Evolutionary conservation across 2,797 vertebrate genomes (phyloP), one percentile per base, ranked within the genome.

Genomic region (Sphaeramia orbicularis): DNA sequence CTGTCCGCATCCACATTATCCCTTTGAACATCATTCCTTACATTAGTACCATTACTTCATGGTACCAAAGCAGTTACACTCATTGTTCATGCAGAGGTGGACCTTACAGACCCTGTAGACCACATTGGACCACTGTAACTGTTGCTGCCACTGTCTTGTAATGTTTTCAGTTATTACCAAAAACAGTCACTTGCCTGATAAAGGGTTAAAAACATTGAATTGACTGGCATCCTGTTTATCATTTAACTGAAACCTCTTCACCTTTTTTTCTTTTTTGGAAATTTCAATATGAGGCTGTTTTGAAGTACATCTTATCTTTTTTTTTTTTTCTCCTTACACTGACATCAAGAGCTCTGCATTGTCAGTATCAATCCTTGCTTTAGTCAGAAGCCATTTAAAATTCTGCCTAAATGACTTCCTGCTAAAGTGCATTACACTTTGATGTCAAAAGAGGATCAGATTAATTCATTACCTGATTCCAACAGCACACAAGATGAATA

Each of bases 391-490:
- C 67, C 70, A 76, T 49, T 60, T 7, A 71, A 57, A 73, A 76
- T 52, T 54, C 60, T n/a, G 16, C 54, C 55, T 69, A 65, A 68
- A 84, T 69, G 71, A 70, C 79, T 69, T 87, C 79, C 82, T 78
- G 52, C 50, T 62, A 79, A 84, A 86, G 68, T 75, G 59, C 47
- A 74, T 76, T 71, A 57, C 60, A 44, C 75, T 78, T 76, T 65
- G 76, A 84, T 80, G 84, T 61, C 72, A 81, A 27, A 66, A 82
- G 69, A 78, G 49, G 68, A 76, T 79, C 71, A 56, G 69, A 89
- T 86, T 72, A 76, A 86, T 87, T 80, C 71, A 85, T 81, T 79
- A 82, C 78, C 76, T 81, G 71, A 80, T 71, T 86, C 68, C 55
- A 79, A 49, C 69, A 56, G 79, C 65, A 70, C 60, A 68, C 72